phyloP scores from a whole-genome alignment of 2,797 vertebrate species.

The Scyliorhinus canicula region DNA sequence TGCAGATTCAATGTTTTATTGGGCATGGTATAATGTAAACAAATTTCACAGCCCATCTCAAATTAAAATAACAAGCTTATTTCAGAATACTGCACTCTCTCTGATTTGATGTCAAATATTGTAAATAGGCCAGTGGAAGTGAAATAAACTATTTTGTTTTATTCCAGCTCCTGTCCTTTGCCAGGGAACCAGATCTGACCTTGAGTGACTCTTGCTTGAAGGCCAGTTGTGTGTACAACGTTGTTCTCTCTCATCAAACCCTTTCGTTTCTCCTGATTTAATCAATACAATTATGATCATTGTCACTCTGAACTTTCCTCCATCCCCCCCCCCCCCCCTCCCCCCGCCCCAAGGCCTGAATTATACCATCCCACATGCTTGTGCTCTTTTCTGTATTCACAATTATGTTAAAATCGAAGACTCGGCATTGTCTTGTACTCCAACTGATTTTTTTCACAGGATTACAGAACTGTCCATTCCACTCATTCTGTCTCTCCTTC shows the following conservation, averaged over 20 bases:
- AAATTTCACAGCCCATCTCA: neutral
- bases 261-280: neutral
- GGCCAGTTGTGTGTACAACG: neutral
- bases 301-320: neutral
- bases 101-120: neutral
- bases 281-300: conserved; percentile 10
- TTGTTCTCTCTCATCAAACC: neutral
- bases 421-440: neutral
- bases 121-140: neutral
- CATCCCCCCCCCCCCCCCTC: neutral
- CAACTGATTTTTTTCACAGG: neutral
- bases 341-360: neutral
- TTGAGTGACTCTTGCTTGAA: neutral
- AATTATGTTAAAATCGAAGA: neutral
- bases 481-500: neutral
- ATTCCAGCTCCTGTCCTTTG: neutral
- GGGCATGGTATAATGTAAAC: neutral
- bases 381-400: neutral
- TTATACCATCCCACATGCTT: neutral
- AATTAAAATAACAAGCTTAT: neutral
- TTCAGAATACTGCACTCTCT: neutral
- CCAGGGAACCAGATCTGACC: neutral
- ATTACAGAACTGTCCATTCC: neutral
- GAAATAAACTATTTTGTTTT: neutral
- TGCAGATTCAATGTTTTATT: neutral